A percentile compares a stretch with the other conserved stretches of the same genome.
These are phyloP conservation scores for Larimichthys crocea DNA, from an alignment of 2,113 vertebrate species.

Conservation along the genomic window DNA sequence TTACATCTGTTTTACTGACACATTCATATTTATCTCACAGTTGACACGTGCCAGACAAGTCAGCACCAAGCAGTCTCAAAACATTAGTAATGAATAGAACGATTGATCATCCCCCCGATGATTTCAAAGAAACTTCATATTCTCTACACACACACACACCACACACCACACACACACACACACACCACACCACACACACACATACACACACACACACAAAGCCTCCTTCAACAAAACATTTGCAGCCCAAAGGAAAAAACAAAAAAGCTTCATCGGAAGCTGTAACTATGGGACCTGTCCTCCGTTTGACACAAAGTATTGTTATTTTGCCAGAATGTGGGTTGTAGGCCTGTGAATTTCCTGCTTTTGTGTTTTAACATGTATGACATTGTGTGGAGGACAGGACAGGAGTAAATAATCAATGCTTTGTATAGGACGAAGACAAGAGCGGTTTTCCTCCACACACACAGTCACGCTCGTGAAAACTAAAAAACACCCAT, in stretches of 20 bases:
- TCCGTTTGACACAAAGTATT: slow-evolving; percentile 3
- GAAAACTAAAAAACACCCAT: not conserved
- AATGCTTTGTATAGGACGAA: not conserved
- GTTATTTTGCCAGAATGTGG: not conserved
- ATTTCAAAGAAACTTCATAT: not conserved
- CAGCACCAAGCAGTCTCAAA: not conserved
- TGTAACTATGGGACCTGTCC: not conserved
- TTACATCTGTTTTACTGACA: slow-evolving; percentile 16
- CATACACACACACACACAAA: not conserved
- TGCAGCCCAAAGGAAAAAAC: not conserved
- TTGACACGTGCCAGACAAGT: not conserved
- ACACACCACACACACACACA: not conserved
- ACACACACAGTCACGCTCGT: not conserved
- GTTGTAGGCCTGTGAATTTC: not conserved
- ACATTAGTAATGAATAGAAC: too few relatives aligned
- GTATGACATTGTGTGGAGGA: not conserved
- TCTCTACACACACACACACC: not conserved
- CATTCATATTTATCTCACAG: slow-evolving; percentile 19
- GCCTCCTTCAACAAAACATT: not conserved
- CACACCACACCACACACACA: too few relatives aligned
- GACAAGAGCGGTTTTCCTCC: not conserved
- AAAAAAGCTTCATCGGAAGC: not conserved
- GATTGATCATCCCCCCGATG: not conserved
- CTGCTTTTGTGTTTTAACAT: not conserved
- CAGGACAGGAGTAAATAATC: not conserved